Percentiles rank a stretch among this genome's conserved stretches.
phyloP scores from a whole-genome alignment of 1,140 invertebrate species.

The roundworm (Caenorhabditis elegans) region WBcel235 BX284605.5:15230501-15231000 shows the following conservation, averaged over 20 bases:
- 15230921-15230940: background rate
- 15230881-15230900: background rate
- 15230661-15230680: background rate
- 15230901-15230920: background rate
- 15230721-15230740: background rate
- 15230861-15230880: background rate
- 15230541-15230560: background rate
- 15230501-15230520: too few species aligned
- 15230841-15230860: background rate
- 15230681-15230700: background rate
- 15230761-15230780: background rate
- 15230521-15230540: too few species aligned
- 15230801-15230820: background rate
- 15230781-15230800: background rate
- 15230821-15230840: background rate
- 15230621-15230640: background rate
- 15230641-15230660: background rate
- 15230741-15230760: background rate
- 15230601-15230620: background rate
- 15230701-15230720: background rate
- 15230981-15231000: background rate
- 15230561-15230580: background rate
- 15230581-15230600: background rate
- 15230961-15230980: background rate
- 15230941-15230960: background rate